A percentile compares a stretch with the other conserved stretches of the same genome.
These are phyloP conservation scores for Pagetopsis macropterus DNA, from an alignment of 2,797 vertebrate genomes.

Conservation along the genomic window DNA sequence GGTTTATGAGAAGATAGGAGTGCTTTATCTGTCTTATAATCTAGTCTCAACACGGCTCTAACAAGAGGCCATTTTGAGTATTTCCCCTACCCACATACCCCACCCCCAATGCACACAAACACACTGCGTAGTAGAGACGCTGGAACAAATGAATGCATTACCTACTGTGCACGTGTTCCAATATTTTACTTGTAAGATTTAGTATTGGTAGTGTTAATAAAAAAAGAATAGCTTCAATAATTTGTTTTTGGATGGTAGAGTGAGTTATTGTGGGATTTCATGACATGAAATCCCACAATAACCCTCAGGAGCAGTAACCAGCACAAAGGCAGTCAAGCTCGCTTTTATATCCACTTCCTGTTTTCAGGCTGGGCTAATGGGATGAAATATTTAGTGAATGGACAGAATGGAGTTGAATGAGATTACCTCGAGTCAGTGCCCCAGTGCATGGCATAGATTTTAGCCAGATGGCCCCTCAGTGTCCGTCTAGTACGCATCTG, in stretches of 20 bases:
- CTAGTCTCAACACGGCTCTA: constrained; percentile 27
- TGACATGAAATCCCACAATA: no score
- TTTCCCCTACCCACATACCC: constrained; percentile 70
- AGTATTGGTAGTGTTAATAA: constrained; percentile 20
- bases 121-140: constrained; percentile 43
- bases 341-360: constrained; percentile 60
- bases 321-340: constrained; percentile 47
- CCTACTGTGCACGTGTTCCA: constrained; percentile 15
- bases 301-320: constrained; percentile 37
- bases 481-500: constrained; percentile 99
- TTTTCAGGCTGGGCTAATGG: constrained; percentile 40
- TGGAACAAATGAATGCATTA: constrained; percentile 19
- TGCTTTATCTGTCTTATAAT: constrained; percentile 33
- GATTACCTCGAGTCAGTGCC: constrained; percentile 97
- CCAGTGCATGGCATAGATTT: constrained; percentile 99
- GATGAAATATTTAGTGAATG: constrained; percentile 54
- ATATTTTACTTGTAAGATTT: constrained; percentile 8
- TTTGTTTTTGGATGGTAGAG: constrained; percentile 1
- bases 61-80: constrained; percentile 74
- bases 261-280: constrained; percentile 23
- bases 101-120: constrained; percentile 65
- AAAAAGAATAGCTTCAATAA: constrained; percentile 1
- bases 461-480: constrained; percentile 97
- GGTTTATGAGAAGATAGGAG: constrained; percentile 30
- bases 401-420: constrained; percentile 43